These are phyloP conservation scores for Crioceris asparagi DNA, from an alignment of 2,888 invertebrate species.

Conservation along the genomic window DNA sequence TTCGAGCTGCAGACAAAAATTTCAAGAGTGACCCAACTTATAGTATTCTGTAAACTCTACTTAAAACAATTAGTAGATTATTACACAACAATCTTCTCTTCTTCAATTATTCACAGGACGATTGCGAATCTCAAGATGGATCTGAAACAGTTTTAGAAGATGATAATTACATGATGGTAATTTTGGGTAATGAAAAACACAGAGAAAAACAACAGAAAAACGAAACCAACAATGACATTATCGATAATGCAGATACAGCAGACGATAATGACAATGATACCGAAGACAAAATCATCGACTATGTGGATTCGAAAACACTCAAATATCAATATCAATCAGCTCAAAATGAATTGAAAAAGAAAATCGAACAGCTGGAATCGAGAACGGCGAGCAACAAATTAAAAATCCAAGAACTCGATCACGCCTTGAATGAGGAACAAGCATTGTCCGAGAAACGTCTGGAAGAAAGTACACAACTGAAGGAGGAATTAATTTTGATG, in stretches of 20 bases:
- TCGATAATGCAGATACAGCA: too few species aligned
- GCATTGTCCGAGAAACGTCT: slow-evolving; percentile 22
- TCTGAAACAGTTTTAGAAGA: too few species aligned
- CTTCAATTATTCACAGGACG: neutral
- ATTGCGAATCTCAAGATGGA: slow-evolving; percentile 4
- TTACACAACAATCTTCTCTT: neutral
- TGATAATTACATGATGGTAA: too few species aligned
- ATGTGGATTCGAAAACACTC: slow-evolving; percentile 34
- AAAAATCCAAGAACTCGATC: slow-evolving; percentile 29
- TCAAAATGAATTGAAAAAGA: slow-evolving; percentile 32
- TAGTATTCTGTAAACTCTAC: too few species aligned
- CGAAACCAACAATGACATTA: too few species aligned
- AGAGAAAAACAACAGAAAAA: too few species aligned
- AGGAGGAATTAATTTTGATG: slow-evolving; percentile 29
- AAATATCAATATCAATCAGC: slow-evolving; percentile 36
- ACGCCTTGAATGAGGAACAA: slow-evolving; percentile 26
- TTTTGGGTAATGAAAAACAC: too few species aligned
- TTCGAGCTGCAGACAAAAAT: too few species aligned
- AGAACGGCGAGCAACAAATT: slow-evolving; percentile 26
- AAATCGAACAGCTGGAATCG: slow-evolving; percentile 32
- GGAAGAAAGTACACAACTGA: slow-evolving; percentile 27
- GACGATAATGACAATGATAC: slow-evolving; percentile 15
- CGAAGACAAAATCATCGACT: slow-evolving; percentile 16
- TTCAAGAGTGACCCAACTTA: too few species aligned
- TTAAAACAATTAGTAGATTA: too few species aligned